Percentiles rank a stretch among this genome's conserved stretches.
These are phyloP conservation scores for Carassius auratus DNA, from an alignment of 2,113 vertebrate species.

Conservation along the genomic window DNA sequence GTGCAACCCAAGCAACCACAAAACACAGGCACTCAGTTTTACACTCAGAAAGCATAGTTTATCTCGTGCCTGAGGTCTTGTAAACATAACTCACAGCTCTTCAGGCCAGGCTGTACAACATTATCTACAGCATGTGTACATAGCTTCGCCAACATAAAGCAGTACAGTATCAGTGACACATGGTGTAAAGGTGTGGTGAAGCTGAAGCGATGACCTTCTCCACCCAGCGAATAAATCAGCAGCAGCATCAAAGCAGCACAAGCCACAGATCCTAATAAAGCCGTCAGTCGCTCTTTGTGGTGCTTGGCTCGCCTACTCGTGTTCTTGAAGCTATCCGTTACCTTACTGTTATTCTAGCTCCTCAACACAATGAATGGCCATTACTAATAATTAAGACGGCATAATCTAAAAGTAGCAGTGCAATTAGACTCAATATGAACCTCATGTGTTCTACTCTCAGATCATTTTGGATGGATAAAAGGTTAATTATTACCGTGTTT, in stretches of 20 bases:
- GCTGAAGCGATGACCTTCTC: background rate
- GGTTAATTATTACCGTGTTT: conserved; percentile 9
- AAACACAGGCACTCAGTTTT: background rate
- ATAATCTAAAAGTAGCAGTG: background rate
- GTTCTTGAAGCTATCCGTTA: conserved; percentile 32
- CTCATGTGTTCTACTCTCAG: background rate
- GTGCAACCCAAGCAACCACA: background rate
- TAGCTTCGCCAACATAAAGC: conserved; percentile 36
- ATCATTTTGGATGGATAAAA: background rate
- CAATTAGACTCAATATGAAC: conserved; percentile 20
- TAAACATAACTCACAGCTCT: background rate
- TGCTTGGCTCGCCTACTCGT: conserved; percentile 44
- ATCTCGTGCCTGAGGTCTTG: background rate
- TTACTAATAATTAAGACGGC: conserved; percentile 29
- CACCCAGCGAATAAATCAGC: background rate
- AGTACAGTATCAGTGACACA: conserved; percentile 50
- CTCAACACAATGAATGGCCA: conserved; percentile 20
- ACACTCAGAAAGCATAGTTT: background rate
- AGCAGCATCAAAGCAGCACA: conserved; percentile 31
- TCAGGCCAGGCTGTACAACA: background rate
- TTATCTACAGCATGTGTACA: conserved; percentile 23
- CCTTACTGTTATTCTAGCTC: conserved; percentile 32
- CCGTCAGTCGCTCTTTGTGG: conserved; percentile 29
- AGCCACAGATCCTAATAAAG: background rate
- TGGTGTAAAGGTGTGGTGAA: conserved; percentile 48